Conservation (phyloP, 35 echinoderm and acorn worm species). For the Hemicentrotus pulcherrimus region DNA sequence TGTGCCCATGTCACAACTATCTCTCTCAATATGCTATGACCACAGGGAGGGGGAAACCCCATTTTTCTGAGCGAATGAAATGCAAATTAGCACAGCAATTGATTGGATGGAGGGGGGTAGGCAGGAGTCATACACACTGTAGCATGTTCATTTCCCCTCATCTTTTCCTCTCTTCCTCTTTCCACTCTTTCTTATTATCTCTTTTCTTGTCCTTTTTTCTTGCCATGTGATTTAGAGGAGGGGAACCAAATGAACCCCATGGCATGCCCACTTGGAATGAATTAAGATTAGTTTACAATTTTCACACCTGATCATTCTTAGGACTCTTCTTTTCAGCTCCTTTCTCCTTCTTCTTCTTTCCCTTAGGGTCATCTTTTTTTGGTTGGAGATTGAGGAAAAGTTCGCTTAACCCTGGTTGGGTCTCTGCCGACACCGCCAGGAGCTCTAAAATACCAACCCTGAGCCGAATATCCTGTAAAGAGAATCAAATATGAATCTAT, state of each 20-base stretch:
- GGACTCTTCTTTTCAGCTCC: conserved; percentile 31
- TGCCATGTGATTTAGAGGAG: too few relatives aligned
- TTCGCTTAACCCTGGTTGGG: conserved; percentile 88
- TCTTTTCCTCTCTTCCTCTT: too few relatives aligned
- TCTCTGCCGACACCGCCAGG: conserved; percentile 79
- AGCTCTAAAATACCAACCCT: conserved; percentile 86
- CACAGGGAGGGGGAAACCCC: too few relatives aligned
- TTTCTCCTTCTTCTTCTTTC: conserved; percentile 40
- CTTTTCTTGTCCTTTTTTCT: background rate
- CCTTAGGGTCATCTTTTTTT: conserved; percentile 49
- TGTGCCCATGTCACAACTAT: too few relatives aligned
- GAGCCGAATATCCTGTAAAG: conserved; percentile 69
- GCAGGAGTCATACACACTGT: too few relatives aligned
- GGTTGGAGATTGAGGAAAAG: conserved; percentile 81
- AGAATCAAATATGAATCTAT: background rate
- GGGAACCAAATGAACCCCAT: background rate
- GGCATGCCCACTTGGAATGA: too few relatives aligned
- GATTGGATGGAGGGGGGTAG: too few relatives aligned
- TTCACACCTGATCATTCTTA: conserved; percentile 25
- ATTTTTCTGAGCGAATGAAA: too few relatives aligned
- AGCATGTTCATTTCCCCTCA: too few relatives aligned
- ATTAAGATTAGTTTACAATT: background rate
- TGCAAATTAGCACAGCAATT: too few relatives aligned
- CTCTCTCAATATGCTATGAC: too few relatives aligned
- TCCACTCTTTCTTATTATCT: too few relatives aligned